Evolutionary conservation across 2,113 vertebrate species (phyloP).

Genomic region (Baryphthengus martii): DNA sequence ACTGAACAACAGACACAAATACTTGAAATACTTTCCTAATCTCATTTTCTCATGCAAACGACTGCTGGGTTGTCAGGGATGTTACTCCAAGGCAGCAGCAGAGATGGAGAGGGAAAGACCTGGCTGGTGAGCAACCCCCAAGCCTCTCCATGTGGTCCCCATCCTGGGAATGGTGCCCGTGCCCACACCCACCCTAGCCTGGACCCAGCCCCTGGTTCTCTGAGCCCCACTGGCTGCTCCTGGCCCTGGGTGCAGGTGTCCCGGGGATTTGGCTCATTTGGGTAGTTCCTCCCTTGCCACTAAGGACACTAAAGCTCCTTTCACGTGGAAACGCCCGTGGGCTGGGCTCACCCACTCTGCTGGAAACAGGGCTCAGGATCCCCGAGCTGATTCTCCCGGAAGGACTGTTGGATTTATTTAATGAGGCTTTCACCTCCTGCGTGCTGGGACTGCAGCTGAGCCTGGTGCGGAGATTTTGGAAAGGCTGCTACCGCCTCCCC

Average conservation of each 20-base stretch:
- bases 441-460: not conserved
- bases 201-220: not conserved
- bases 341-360: not conserved
- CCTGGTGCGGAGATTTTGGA: not conserved
- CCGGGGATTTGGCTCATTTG: not conserved
- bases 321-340: not conserved
- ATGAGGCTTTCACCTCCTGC: not conserved
- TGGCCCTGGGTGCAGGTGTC: not conserved
- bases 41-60: slow-evolving; percentile 24
- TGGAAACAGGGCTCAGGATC: not conserved
- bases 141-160: not conserved
- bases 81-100: not conserved
- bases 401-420: not conserved
- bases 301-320: not conserved
- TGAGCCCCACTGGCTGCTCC: not conserved
- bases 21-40: slow-evolving; percentile 39
- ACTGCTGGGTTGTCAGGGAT: not conserved
- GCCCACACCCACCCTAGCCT: not conserved
- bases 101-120: not conserved
- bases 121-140: fast-evolving
- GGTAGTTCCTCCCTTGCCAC: not conserved
- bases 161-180: not conserved
- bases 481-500: not conserved
- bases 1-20: slow-evolving; percentile 12
- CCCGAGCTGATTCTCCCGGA: not conserved